phyloP scores from a whole-genome alignment of 2,113 vertebrate species.

The Xiphorhynchus elegans region DNA sequence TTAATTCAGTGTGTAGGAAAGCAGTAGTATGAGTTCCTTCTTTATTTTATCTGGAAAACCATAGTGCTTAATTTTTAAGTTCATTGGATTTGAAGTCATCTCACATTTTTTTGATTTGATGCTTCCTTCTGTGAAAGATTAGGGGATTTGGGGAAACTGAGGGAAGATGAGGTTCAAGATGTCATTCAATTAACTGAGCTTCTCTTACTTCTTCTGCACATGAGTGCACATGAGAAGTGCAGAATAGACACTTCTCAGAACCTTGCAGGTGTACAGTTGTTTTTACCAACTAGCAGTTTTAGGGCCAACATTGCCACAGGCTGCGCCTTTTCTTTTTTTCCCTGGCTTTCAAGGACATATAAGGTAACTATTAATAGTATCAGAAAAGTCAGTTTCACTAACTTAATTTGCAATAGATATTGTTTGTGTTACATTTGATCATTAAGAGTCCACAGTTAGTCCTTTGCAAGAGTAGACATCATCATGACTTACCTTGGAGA shows the following conservation, averaged over 20 bases:
- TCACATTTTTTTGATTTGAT: background rate
- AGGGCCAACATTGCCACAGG: background rate
- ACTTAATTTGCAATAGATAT: background rate
- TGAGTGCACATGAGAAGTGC: fast-evolving
- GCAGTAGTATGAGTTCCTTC: background rate
- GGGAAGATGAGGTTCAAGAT: background rate
- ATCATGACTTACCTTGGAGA: background rate
- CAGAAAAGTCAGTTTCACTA: background rate
- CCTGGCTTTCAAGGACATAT: background rate
- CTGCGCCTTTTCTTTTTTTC: background rate
- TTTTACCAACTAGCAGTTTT: background rate
- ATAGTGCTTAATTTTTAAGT: background rate
- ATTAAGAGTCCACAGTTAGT: background rate
- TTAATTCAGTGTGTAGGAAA: background rate
- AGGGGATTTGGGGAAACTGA: background rate
- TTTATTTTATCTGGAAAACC: background rate
- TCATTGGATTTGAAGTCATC: background rate
- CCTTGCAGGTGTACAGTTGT: background rate
- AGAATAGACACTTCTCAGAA: background rate
- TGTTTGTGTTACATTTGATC: fast-evolving
- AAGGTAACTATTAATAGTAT: background rate
- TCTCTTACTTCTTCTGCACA: background rate
- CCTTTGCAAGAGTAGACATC: background rate
- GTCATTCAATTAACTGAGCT: background rate
- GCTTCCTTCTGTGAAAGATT: background rate